phyloP scores from a whole-genome alignment of 2,888 invertebrate genomes.

The Caenorhabditis sp. region DNA sequence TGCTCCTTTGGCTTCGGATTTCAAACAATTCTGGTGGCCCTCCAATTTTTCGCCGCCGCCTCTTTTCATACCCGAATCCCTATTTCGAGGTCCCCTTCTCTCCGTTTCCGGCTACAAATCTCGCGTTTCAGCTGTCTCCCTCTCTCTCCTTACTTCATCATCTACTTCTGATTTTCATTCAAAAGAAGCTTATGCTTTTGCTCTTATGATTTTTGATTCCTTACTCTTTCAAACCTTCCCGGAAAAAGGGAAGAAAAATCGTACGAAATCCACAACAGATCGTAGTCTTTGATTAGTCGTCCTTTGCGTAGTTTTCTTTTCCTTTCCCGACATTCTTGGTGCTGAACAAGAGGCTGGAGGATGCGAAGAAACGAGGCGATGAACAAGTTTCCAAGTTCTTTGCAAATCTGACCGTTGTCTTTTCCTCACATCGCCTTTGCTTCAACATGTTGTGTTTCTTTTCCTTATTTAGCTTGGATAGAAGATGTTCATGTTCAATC shows the following conservation, averaged over 20 bases:
- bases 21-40: slow-evolving; percentile 39
- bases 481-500: background rate
- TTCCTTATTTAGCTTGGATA: too few relatives aligned
- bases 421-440: background rate
- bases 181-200: background rate
- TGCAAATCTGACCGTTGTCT: slow-evolving; percentile 28
- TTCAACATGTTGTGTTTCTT: slow-evolving; percentile 17
- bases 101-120: slow-evolving; percentile 22
- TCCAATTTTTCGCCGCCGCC: too few relatives aligned
- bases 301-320: slow-evolving; percentile 25
- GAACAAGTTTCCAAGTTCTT: slow-evolving; percentile 30
- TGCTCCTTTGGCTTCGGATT: slow-evolving; percentile 44
- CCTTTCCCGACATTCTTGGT: slow-evolving; percentile 13
- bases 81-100: background rate
- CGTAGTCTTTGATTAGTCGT: slow-evolving; percentile 14
- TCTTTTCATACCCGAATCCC: slow-evolving; percentile 4
- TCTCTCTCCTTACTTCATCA: background rate
- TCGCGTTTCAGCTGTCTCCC: slow-evolving; percentile 33
- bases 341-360: background rate
- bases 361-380: slow-evolving; percentile 1
- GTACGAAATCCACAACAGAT: slow-evolving; percentile 10
- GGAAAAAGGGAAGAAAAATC: background rate
- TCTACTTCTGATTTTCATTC: background rate
- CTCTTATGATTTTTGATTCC: slow-evolving; percentile 18
- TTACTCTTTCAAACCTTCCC: background rate